Evolutionary conservation across 1,140 invertebrate genomes (phyloP).

Genomic region (Ceratina australensis): DNA sequence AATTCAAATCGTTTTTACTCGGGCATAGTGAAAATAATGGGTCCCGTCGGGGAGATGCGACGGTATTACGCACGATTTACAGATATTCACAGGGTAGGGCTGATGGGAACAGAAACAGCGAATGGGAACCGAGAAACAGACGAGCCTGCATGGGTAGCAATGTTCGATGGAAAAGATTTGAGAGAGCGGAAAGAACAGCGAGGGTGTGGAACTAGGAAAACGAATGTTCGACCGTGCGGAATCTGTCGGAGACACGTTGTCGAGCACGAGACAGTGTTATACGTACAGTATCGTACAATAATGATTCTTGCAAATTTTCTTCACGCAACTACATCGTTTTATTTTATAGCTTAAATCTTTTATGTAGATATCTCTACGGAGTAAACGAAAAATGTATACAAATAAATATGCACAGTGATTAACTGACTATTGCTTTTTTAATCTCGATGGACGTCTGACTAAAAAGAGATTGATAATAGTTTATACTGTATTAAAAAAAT

Average conservation of each 20-base stretch:
- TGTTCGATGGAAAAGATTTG: conserved; percentile 43
- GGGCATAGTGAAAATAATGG: neutral
- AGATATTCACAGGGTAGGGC: conserved; percentile 25
- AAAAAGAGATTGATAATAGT: too few species aligned
- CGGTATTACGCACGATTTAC: conserved; percentile 38
- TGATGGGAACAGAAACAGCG: neutral
- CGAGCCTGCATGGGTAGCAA: conserved; percentile 27
- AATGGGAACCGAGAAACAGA: conserved; percentile 32
- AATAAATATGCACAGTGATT: too few species aligned
- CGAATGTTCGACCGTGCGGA: conserved; percentile 58
- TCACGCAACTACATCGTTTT: neutral
- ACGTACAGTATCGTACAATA: conserved; percentile 10
- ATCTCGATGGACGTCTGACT: too few species aligned
- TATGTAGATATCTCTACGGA: neutral
- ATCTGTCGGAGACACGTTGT: conserved; percentile 44
- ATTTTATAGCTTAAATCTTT: neutral
- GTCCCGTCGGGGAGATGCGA: conserved; percentile 7
- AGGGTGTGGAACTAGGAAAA: conserved; percentile 53
- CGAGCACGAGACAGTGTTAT: conserved; percentile 34
- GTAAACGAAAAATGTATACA: too few species aligned
- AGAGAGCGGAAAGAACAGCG: conserved; percentile 15
- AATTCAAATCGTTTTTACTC: too few species aligned
- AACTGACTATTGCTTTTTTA: too few species aligned
- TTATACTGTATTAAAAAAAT: too few species aligned
- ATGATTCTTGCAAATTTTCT: conserved; percentile 1